These are phyloP conservation scores for Dynastes hyllus DNA, from an alignment of 2,888 invertebrate species.

Conservation along the genomic window DNA sequence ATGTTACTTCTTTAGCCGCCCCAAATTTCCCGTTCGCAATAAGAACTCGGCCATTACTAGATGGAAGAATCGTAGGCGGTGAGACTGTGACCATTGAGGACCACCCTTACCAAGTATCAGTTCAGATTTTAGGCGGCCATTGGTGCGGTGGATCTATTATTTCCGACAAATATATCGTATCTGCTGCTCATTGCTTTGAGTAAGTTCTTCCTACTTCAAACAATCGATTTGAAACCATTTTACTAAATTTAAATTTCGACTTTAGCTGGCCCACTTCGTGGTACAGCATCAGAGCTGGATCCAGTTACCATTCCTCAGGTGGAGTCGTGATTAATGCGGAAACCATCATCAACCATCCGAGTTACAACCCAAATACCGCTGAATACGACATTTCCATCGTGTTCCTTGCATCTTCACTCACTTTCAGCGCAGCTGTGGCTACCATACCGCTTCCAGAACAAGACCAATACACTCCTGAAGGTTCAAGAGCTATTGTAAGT, in stretches of 20 bases:
- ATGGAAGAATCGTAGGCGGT: constrained; percentile 30
- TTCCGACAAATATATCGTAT: background rate
- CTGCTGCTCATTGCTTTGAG: constrained; percentile 27
- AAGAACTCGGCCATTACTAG: background rate
- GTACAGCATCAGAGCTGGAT: constrained; percentile 51
- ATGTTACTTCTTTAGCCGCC: background rate
- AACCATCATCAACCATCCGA: constrained; percentile 57
- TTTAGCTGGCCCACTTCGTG: background rate
- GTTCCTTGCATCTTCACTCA: constrained; percentile 57
- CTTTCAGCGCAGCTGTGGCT: constrained; percentile 20
- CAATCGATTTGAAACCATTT: background rate
- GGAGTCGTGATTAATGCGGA: constrained; percentile 52
- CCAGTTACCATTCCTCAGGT: constrained; percentile 40
- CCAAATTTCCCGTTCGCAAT: background rate
- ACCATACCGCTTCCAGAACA: constrained; percentile 42
- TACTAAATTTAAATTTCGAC: background rate
- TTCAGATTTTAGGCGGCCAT: constrained; percentile 5
- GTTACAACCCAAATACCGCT: constrained; percentile 56
- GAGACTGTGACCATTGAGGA: constrained; percentile 16
- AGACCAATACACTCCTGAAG: constrained; percentile 32
- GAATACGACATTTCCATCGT: constrained; percentile 66
- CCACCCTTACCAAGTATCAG: constrained; percentile 23
- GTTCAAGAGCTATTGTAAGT: constrained; percentile 42
- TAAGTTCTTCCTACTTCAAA: background rate
- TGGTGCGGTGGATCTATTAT: constrained; percentile 38